Conservation (phyloP, 2,797 vertebrate genomes). For the Heteromormyrus szaboi region DNA sequence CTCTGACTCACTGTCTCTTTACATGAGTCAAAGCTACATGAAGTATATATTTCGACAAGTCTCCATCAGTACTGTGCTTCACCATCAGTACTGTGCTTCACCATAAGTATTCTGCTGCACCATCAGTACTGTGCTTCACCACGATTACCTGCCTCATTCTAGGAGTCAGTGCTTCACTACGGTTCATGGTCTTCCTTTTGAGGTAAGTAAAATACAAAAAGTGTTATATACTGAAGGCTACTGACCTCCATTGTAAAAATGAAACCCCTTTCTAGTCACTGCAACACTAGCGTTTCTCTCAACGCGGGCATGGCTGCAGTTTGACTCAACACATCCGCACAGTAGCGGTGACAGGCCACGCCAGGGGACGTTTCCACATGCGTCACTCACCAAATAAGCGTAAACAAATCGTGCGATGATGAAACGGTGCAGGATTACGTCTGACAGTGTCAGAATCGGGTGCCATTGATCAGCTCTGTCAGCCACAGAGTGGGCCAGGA, state of each 20-base stretch:
- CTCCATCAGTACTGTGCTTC: not conserved
- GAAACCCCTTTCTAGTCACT: not conserved
- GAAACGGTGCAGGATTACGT: slow-evolving; percentile 37
- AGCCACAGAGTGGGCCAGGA: slow-evolving; percentile 8
- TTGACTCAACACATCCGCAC: not conserved
- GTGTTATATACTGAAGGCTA: not conserved
- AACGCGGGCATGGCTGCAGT: not conserved
- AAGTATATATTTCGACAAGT: not conserved
- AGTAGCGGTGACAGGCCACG: not conserved
- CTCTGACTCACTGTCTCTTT: not conserved
- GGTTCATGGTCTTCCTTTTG: not conserved
- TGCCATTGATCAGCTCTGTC: slow-evolving; percentile 36
- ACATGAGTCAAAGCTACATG: not conserved
- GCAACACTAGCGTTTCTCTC: not conserved
- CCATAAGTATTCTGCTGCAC: not conserved
- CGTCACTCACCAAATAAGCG: not conserved
- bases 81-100: not conserved
- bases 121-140: not conserved
- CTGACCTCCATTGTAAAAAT: not conserved
- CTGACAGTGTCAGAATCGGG: slow-evolving; percentile 25
- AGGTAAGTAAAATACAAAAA: not conserved
- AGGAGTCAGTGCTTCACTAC: not conserved
- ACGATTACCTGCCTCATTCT: not conserved
- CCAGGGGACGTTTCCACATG: not conserved
- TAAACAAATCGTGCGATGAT: slow-evolving; percentile 30